Conservation (phyloP, 2,113 vertebrate species). For the Rhinopomastus cyanomelas region DNA sequence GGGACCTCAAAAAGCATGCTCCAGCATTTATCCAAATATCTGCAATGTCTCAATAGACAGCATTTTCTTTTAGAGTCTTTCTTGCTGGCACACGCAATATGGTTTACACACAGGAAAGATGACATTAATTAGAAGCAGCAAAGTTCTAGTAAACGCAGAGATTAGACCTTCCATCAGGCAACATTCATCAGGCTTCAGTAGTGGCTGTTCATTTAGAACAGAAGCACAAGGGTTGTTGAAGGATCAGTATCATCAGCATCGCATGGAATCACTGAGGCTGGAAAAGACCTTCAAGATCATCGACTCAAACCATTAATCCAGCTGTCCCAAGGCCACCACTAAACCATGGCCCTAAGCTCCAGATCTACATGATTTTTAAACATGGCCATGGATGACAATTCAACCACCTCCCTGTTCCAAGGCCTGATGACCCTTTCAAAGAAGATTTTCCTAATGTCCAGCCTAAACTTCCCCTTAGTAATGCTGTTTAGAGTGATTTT, state of each 20-base stretch:
- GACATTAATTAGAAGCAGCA: not conserved
- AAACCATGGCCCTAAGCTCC: no score
- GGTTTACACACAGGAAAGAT: not conserved
- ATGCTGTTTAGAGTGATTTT: not conserved
- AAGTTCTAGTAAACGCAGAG: not conserved
- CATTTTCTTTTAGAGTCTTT: not conserved
- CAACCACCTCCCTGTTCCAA: no score
- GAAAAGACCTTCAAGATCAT: no score
- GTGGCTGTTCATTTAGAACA: not conserved
- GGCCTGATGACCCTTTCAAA: no score
- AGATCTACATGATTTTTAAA: no score
- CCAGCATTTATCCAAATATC: not conserved
- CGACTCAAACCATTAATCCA: no score
- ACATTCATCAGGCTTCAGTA: not conserved
- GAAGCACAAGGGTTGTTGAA: not conserved
- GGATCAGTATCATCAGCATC: not conserved
- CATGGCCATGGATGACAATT: no score
- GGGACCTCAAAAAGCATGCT: not conserved
- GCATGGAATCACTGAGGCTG: no score
- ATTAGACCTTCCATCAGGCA: not conserved
- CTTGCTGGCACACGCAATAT: not conserved
- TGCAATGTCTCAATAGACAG: not conserved
- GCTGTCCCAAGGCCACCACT: no score
- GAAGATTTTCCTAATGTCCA: no score
- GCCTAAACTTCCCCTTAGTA: no score